A percentile compares a stretch with the other conserved stretches of the same genome.
Evolutionary conservation across 2,888 invertebrate genomes (phyloP).

Genomic region (Luperina nickerlii): DNA sequence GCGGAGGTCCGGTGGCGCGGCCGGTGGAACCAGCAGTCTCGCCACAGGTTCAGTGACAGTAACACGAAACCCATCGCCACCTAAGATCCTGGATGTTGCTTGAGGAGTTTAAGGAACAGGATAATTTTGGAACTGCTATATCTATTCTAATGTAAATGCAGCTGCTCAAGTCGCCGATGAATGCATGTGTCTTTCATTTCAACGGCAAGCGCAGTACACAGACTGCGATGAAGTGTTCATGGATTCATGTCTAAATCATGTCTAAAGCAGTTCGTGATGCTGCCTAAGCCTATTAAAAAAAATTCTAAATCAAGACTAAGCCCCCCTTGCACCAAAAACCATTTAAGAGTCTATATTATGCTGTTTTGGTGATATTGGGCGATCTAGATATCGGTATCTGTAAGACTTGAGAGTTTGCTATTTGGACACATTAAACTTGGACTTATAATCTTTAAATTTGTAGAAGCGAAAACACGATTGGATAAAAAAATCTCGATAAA

Average conservation of each 20-base stretch:
- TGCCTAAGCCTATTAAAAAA: neutral
- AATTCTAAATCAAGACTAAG: too few relatives aligned
- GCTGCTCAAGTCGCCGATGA: neutral
- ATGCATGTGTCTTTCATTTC: neutral
- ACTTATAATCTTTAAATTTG: too few relatives aligned
- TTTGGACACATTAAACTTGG: too few relatives aligned
- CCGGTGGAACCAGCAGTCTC: conserved; percentile 94
- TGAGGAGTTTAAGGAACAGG: conserved; percentile 35
- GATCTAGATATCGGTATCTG: too few relatives aligned
- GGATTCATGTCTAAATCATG: neutral
- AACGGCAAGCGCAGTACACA: neutral
- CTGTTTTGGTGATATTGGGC: too few relatives aligned
- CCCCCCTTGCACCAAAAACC: neutral
- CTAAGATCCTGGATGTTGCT: conserved; percentile 81
- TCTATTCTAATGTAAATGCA: neutral
- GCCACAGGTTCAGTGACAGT: conserved; percentile 93
- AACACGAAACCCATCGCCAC: conserved; percentile 94
- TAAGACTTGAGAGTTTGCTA: too few relatives aligned
- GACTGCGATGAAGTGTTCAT: neutral
- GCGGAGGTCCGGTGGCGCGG: conserved; percentile 93
- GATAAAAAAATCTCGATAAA: too few relatives aligned
- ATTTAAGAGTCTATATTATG: too few relatives aligned
- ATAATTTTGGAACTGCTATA: neutral
- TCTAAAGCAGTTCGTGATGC: neutral
- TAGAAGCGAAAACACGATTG: too few relatives aligned